These are phyloP conservation scores for Acrocephalus arundinaceus DNA, from an alignment of 2,113 vertebrate species.

Conservation along the genomic window DNA sequence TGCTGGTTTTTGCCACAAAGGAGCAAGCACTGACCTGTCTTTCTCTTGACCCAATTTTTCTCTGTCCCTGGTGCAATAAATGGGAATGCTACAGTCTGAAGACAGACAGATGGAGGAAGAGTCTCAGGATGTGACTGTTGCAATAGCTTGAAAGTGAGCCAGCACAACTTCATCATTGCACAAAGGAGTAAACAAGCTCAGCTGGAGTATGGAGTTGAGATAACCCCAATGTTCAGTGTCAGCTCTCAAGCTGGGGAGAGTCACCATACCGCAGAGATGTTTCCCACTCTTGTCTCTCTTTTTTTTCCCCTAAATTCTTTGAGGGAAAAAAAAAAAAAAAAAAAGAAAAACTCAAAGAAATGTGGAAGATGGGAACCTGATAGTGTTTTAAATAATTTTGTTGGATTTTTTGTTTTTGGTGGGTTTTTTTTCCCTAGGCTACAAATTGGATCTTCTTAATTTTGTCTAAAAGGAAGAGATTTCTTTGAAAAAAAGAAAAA, in stretches of 20 bases:
- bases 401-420: no score
- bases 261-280: background rate
- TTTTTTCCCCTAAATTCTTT: background rate
- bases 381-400: background rate
- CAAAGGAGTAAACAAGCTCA: slow-evolving; percentile 18
- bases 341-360: background rate
- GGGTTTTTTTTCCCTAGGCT: background rate
- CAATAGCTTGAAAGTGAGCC: background rate
- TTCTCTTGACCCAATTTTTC: background rate
- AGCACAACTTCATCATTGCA: background rate
- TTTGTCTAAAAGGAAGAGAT: background rate
- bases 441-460: background rate
- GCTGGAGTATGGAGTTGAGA: background rate
- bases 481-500: background rate
- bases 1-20: background rate
- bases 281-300: background rate
- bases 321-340: background rate
- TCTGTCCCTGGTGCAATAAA: background rate
- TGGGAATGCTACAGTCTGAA: background rate
- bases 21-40: background rate
- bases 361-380: background rate
- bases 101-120: background rate
- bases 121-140: slow-evolving; percentile 17
- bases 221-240: background rate
- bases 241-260: background rate